These are phyloP conservation scores for Graphium colonna DNA, from an alignment of 2,888 invertebrate genomes.

Conservation along the genomic window DNA sequence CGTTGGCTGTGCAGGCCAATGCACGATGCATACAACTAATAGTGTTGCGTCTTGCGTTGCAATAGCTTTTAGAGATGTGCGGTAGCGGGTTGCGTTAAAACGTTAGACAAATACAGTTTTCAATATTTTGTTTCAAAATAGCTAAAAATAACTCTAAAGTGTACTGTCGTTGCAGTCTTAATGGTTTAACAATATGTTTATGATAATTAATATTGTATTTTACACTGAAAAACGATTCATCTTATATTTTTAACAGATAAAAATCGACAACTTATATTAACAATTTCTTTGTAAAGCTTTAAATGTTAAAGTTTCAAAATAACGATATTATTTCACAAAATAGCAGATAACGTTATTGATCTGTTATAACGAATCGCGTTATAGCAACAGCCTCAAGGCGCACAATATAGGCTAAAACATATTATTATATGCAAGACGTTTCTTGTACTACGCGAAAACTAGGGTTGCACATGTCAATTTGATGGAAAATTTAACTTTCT, in stretches of 20 bases:
- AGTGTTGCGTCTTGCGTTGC: conserved; percentile 58
- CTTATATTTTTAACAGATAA: too few relatives aligned
- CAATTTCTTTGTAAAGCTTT: too few relatives aligned
- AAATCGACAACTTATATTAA: too few relatives aligned
- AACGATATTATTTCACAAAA: not conserved
- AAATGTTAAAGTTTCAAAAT: too few relatives aligned
- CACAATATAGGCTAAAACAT: conserved; percentile 79
- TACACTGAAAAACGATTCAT: too few relatives aligned
- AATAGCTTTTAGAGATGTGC: conserved; percentile 37
- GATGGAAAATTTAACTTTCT: not conserved
- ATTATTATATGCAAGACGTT: conserved; percentile 80
- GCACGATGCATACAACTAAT: conserved; percentile 80
- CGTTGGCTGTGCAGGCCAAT: conserved; percentile 75
- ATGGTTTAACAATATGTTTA: too few relatives aligned
- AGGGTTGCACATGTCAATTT: conserved; percentile 55
- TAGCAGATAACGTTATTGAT: conserved; percentile 19
- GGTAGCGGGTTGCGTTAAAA: conserved; percentile 19
- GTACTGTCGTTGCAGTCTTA: not conserved
- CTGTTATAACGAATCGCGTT: conserved; percentile 36
- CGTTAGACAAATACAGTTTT: conserved; percentile 20
- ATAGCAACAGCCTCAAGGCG: conserved; percentile 57
- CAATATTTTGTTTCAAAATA: conserved; percentile 28
- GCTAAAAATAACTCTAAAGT: conserved; percentile 3
- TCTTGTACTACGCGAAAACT: conserved; percentile 75
- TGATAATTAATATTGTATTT: too few relatives aligned